These are phyloP conservation scores for Chelonoidis abingdonii DNA, from an alignment of 2,113 vertebrate genomes.

Conservation along the genomic window DNA sequence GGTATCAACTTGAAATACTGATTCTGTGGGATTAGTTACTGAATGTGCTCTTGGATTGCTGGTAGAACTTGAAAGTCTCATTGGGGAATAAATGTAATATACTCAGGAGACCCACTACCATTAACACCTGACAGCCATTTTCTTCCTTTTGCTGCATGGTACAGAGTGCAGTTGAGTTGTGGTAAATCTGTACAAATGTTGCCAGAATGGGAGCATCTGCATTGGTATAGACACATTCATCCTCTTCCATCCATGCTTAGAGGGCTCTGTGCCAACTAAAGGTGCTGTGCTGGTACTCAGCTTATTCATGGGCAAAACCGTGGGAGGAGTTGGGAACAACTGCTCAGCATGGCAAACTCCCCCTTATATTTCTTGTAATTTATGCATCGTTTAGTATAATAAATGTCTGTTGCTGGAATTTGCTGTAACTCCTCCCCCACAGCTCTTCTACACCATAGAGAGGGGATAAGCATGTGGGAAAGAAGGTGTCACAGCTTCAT, in stretches of 20 bases:
- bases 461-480: fast-evolving
- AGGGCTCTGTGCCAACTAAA: background rate
- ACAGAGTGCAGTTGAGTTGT: background rate
- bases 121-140: background rate
- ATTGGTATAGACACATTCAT: fast-evolving
- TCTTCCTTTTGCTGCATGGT: background rate
- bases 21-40: background rate
- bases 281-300: no score
- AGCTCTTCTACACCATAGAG: background rate
- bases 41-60: fast-evolving
- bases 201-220: fast-evolving
- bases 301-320: background rate
- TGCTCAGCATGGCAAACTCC: fast-evolving
- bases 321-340: background rate
- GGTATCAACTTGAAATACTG: background rate
- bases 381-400: fast-evolving
- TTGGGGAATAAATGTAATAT: fast-evolving
- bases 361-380: background rate
- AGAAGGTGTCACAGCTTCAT: background rate
- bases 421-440: background rate
- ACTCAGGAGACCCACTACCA: background rate
- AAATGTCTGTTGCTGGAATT: fast-evolving
- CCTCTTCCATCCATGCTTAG: background rate
- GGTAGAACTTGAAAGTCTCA: fast-evolving
- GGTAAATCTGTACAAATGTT: background rate